Base-by-base conservation (phyloP, 2,888 invertebrate species). In the Choristoneura rosaceana region DNA sequence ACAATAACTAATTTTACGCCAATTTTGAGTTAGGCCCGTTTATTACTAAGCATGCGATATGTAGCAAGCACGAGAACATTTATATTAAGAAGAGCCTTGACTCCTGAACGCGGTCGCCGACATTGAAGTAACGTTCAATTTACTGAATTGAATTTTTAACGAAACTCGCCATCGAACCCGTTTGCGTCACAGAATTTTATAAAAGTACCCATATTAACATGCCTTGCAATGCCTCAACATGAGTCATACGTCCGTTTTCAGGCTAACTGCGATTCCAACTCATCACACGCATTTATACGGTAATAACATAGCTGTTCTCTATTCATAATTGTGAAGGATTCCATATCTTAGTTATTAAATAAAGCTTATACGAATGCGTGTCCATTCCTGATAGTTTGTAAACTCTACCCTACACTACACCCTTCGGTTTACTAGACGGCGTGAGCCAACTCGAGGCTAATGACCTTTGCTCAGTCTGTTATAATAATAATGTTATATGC, bases 31-130 rank as follows among this genome's bases (percentile, higher is more conserved):
- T n/a, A n/a, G n/a, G n/a, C n/a, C n/a, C n/a, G n/a, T n/a, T n/a
- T n/a, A n/a, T n/a, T n/a, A n/a, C n/a, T n/a, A n/a, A n/a, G n/a
- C n/a, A n/a, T n/a, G n/a, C n/a, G n/a, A n/a, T n/a, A n/a, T 25
- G 25, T 25, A 25, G 0, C 25, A 25, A 34, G 55, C 17, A 61
- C 34, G 55, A 33, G 47, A 71, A 55, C 55, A 25, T 34, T 17
- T 63, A 73, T 38, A 75, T 75, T 73, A 63, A 71, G 69, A 50
- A 62, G 77, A 47, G 76, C 79, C 79, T 80, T 79, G 79, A 71
- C 76, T 75, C 74, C 59, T 70, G 70, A 73, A 74, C 73, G 74
- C 75, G 80, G 77, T 77, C 79, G 75, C 74, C 75, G 79, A 79
- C 79, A 77, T 76, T 76, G 76, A 69, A 74, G 67, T 73, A 74